Percentiles rank a stretch among this genome's conserved stretches.
phyloP scores from a whole-genome alignment of 2,888 invertebrate species.

The Cryptosula pallasiana region DNA sequence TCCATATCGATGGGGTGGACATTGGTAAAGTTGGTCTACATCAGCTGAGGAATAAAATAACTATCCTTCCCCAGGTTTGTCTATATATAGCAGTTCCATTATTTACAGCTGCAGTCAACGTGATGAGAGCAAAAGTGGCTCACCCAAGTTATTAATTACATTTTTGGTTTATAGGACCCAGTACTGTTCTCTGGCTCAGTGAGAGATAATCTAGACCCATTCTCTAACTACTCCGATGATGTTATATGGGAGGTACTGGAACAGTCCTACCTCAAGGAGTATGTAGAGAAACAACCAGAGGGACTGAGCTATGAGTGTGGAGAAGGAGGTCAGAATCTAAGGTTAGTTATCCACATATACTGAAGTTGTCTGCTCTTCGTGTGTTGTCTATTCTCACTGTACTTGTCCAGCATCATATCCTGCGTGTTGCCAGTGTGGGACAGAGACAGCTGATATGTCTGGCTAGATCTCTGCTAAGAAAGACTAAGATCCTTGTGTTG shows the following conservation, averaged over 20 bases:
- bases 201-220: constrained; percentile 84
- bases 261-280: constrained; percentile 76
- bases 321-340: constrained; percentile 65
- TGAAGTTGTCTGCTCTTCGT: too few relatives aligned
- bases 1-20: constrained; percentile 41
- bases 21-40: constrained; percentile 37
- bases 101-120: background rate
- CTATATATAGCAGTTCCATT: background rate
- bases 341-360: too few relatives aligned
- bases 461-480: constrained; percentile 75
- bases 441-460: constrained; percentile 83
- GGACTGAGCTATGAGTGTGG: constrained; percentile 74
- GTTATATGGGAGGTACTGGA: constrained; percentile 80
- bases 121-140: background rate
- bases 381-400: too few relatives aligned
- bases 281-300: constrained; percentile 69
- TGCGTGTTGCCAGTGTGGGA: constrained; percentile 67
- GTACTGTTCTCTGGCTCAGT: constrained; percentile 47
- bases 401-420: too few relatives aligned
- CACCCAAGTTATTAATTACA: background rate
- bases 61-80: constrained; percentile 46
- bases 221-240: constrained; percentile 64
- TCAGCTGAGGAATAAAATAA: constrained; percentile 40
- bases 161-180: constrained; percentile 18
- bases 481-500: constrained; percentile 79